Evolutionary conservation across 2,797 vertebrate genomes (phyloP), one percentile per base, ranked within the genome.

Genomic region (Darevskia mixta): DNA sequence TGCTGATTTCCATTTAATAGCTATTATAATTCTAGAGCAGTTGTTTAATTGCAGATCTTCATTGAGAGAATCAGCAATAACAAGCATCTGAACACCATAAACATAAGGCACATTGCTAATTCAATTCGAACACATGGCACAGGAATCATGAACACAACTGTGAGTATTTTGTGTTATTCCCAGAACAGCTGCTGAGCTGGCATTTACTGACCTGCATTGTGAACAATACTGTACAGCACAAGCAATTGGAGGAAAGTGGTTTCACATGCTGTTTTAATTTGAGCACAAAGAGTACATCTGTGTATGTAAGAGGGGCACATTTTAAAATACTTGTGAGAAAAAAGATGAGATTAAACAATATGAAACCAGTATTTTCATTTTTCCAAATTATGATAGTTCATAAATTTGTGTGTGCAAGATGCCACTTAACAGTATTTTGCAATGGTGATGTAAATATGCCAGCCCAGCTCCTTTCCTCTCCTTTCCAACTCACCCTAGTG

Each of bases 141-240:
- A 0, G 99, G 99, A 90, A 99, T 99, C 79, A 99, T 99, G 99
- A 99, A 99, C 97, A 99, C 99, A 93, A 99, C 99, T 25, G 99
- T 99, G 96, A 96, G 97, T 92, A 86, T 61, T 94, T 81, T 66
- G 45, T 1, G 1, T 17, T 25, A 41, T 41, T 38, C 69, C 5
- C 11, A 61, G 29, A 41, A 58, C 75, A 88, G 1, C 3, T 9
- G 73, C 8, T 35, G 45, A 13, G 45, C 13, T 49, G 82, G 8
- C 10, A 79, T 84, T 23, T 88, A 4, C 3, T 73, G 49, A 75
- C 23, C 35, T 35, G 71, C 7, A 43, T 67, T 55, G 41, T 82
- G 8, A 91, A 8, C 5, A 79, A 61, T 69, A 29, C 41, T 41
- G 41, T 41, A 55, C 0, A 6, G 8, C 3, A 1, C 13, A 64